These are phyloP conservation scores for Prunella himalayana DNA, from an alignment of 2,113 vertebrate genomes.

Conservation along the genomic window DNA sequence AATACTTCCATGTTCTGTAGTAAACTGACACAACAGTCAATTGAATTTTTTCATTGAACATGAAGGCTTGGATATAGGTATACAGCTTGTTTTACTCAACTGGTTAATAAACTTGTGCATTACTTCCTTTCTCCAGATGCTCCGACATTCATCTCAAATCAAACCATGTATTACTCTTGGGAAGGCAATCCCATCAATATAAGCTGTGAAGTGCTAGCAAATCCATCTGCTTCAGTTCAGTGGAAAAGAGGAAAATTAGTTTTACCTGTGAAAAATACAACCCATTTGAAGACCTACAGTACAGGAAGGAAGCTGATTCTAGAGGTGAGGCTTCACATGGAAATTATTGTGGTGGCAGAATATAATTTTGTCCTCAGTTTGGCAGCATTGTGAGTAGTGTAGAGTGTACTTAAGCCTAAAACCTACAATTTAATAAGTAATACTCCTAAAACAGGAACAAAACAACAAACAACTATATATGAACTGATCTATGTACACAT, in stretches of 20 bases:
- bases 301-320: conserved; percentile 84
- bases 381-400: neutral
- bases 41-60: neutral
- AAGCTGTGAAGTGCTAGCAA: conserved; percentile 92
- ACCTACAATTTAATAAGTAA: neutral
- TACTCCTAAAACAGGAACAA: neutral
- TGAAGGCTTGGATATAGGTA: neutral
- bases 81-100: neutral
- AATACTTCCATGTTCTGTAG: neutral
- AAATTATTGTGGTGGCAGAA: neutral
- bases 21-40: neutral
- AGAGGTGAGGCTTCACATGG: conserved; percentile 78
- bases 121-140: conserved; percentile 78
- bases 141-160: conserved; percentile 92
- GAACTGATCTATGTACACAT: neutral
- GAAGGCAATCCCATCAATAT: conserved; percentile 98
- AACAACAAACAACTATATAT: neutral
- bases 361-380: neutral
- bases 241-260: conserved; percentile 91
- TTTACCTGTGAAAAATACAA: conserved; percentile 83
- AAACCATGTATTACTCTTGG: conserved; percentile 95
- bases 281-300: conserved; percentile 83
- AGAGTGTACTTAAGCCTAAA: neutral
- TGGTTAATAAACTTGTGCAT: neutral
- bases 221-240: conserved; percentile 87